Percentiles rank a stretch among this genome's conserved stretches.
Evolutionary conservation across 1,140 invertebrate species (phyloP).

Genomic region (Drosophila ananassae): DNA sequence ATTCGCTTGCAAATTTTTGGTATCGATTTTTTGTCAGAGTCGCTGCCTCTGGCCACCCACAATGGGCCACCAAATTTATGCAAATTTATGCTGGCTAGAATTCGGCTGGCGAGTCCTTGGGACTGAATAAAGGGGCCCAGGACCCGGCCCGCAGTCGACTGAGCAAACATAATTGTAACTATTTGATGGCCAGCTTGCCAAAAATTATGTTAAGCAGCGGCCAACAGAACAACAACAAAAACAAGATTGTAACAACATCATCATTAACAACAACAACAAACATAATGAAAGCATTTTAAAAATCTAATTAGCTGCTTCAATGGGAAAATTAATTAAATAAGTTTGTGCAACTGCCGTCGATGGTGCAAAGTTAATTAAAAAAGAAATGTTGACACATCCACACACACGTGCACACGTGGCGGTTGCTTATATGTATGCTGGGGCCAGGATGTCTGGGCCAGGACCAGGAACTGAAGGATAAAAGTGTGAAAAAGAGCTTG

Average conservation of each 20-base stretch:
- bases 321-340: slow-evolving; percentile 80
- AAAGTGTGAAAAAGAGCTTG: slow-evolving; percentile 39
- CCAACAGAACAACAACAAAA: slow-evolving; percentile 8
- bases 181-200: slow-evolving; percentile 59
- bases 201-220: slow-evolving; percentile 55
- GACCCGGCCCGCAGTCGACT: slow-evolving; percentile 26
- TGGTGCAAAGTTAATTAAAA: slow-evolving; percentile 79
- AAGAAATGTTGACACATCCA: slow-evolving; percentile 55
- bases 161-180: slow-evolving; percentile 65
- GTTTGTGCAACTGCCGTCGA: slow-evolving; percentile 66
- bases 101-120: slow-evolving; percentile 8
- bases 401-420: slow-evolving; percentile 23
- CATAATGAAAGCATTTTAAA: slow-evolving; percentile 52
- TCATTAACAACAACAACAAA: slow-evolving; percentile 20
- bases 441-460: not conserved
- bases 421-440: not conserved
- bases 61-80: slow-evolving; percentile 52
- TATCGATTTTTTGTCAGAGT: slow-evolving; percentile 60
- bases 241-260: slow-evolving; percentile 36
- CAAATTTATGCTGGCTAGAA: slow-evolving; percentile 66
- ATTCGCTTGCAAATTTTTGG: slow-evolving; percentile 34
- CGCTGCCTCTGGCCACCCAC: slow-evolving; percentile 3
- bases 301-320: slow-evolving; percentile 79
- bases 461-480: slow-evolving; percentile 13
- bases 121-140: not conserved